These are phyloP conservation scores for Thaleichthys pacificus DNA, from an alignment of 2,797 vertebrate genomes.

Conservation along the genomic window DNA sequence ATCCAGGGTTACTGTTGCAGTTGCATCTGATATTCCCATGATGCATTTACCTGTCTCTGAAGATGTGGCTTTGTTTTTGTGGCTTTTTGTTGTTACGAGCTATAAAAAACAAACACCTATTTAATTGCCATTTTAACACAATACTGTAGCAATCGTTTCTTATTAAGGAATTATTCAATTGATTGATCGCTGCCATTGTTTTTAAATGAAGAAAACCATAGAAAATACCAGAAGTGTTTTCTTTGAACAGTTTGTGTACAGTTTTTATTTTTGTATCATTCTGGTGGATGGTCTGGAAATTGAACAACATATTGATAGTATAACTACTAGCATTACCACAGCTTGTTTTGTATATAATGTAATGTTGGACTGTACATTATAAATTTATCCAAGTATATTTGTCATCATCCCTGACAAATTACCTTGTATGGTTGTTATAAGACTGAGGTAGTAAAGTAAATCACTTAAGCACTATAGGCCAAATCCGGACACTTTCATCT, in stretches of 20 bases:
- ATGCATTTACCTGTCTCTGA: constrained; percentile 69
- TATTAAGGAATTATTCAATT: constrained; percentile 79
- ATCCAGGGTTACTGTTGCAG: constrained; percentile 60
- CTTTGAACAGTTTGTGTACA: constrained; percentile 87
- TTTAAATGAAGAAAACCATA: constrained; percentile 77
- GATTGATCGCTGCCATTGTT: constrained; percentile 83
- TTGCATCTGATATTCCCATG: constrained; percentile 65
- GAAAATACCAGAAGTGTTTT: constrained; percentile 75
- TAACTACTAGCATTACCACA: constrained; percentile 76
- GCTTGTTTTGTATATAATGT: constrained; percentile 81
- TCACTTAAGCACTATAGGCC: constrained; percentile 66
- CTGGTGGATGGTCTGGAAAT: constrained; percentile 78
- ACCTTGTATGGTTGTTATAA: constrained; percentile 67
- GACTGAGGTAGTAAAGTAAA: constrained; percentile 53
- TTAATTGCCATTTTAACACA: constrained; percentile 87
- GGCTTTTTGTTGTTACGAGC: constrained; percentile 76
- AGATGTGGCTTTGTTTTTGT: constrained; percentile 72
- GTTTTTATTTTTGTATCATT: constrained; percentile 89
- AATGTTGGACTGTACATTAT: constrained; percentile 85
- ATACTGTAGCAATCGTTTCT: constrained; percentile 88
- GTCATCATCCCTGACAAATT: constrained; percentile 66
- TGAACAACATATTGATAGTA: constrained; percentile 72
- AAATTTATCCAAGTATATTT: constrained; percentile 66
- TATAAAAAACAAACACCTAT: constrained; percentile 74
- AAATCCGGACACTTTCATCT: constrained; percentile 53